Percentiles rank a stretch among this genome's conserved stretches.
These are phyloP conservation scores for Seladonia tumulorum DNA, from an alignment of 2,888 invertebrate genomes.

Conservation along the genomic window DNA sequence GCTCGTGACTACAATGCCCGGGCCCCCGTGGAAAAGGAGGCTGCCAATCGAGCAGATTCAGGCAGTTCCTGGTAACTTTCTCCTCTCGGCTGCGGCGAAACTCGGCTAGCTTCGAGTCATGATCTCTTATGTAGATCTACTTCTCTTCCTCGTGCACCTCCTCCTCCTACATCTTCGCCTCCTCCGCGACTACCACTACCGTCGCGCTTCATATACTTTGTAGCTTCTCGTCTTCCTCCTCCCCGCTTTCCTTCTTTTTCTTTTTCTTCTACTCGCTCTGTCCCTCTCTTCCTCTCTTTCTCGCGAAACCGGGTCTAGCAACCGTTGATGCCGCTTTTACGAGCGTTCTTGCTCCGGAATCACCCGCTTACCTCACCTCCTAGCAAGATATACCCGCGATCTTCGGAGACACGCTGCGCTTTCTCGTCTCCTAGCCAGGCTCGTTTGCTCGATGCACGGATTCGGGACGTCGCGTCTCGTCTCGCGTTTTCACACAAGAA, in stretches of 20 bases:
- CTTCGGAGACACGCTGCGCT: slow-evolving; percentile 64
- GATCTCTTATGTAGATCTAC: slow-evolving; percentile 79
- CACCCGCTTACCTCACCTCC: slow-evolving; percentile 69
- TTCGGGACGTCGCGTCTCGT: slow-evolving; percentile 30
- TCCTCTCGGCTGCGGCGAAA: slow-evolving; percentile 76
- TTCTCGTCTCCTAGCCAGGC: slow-evolving; percentile 41
- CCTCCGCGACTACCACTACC: slow-evolving; percentile 28
- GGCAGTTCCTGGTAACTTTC: slow-evolving; percentile 80
- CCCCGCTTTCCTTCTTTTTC: background rate
- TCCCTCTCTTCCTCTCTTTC: slow-evolving; percentile 22
- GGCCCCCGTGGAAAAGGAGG: slow-evolving; percentile 69
- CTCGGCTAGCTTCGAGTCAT: slow-evolving; percentile 80
- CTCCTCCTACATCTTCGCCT: slow-evolving; percentile 26
- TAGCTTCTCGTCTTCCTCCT: slow-evolving; percentile 35
- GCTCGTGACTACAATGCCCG: slow-evolving; percentile 77
- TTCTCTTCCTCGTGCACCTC: slow-evolving; percentile 49
- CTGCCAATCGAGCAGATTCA: slow-evolving; percentile 78
- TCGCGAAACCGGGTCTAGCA: slow-evolving; percentile 16
- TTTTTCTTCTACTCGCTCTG: background rate
- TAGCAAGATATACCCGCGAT: slow-evolving; percentile 68
- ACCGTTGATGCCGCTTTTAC: slow-evolving; percentile 38
- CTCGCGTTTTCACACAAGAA: slow-evolving; percentile 60
- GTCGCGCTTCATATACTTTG: slow-evolving; percentile 27
- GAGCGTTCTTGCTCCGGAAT: slow-evolving; percentile 66
- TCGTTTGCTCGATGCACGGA: slow-evolving; percentile 47